Conservation (phyloP, 2,888 invertebrate species). For the Patella ulyssiponensis region DNA sequence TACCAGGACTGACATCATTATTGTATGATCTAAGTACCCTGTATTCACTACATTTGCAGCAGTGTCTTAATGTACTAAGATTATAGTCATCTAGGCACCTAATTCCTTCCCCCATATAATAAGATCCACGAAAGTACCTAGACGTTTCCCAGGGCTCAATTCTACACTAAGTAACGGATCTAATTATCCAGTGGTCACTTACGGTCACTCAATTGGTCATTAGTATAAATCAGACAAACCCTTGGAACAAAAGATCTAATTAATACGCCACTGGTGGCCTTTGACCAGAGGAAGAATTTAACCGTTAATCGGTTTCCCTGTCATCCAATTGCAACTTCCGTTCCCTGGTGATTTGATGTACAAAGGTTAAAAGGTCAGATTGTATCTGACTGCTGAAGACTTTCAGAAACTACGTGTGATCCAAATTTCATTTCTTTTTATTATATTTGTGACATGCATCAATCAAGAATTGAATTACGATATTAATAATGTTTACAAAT, state of each 20-base stretch:
- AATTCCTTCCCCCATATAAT: too few relatives aligned
- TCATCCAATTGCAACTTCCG: background rate
- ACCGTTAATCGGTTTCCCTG: background rate
- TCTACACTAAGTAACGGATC: background rate
- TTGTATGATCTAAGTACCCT: too few relatives aligned
- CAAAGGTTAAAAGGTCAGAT: constrained; percentile 9
- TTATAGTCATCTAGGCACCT: too few relatives aligned
- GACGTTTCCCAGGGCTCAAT: background rate
- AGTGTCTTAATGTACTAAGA: too few relatives aligned
- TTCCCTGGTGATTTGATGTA: background rate
- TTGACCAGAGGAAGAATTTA: background rate
- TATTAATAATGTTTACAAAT: too few relatives aligned
- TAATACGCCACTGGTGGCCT: constrained; percentile 8
- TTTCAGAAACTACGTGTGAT: too few relatives aligned
- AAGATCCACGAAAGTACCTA: too few relatives aligned
- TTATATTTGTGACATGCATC: too few relatives aligned
- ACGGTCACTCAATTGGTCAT: background rate
- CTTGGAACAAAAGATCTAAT: constrained; percentile 5
- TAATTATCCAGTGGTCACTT: constrained; percentile 7
- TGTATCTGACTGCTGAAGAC: background rate
- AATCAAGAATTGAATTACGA: too few relatives aligned
- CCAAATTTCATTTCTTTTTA: too few relatives aligned
- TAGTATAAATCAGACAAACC: constrained; percentile 1
- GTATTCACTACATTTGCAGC: too few relatives aligned
- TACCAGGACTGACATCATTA: too few relatives aligned